These are phyloP conservation scores for Diaprepes abbreviatus DNA, from an alignment of 2,888 invertebrate species.

Conservation along the genomic window DNA sequence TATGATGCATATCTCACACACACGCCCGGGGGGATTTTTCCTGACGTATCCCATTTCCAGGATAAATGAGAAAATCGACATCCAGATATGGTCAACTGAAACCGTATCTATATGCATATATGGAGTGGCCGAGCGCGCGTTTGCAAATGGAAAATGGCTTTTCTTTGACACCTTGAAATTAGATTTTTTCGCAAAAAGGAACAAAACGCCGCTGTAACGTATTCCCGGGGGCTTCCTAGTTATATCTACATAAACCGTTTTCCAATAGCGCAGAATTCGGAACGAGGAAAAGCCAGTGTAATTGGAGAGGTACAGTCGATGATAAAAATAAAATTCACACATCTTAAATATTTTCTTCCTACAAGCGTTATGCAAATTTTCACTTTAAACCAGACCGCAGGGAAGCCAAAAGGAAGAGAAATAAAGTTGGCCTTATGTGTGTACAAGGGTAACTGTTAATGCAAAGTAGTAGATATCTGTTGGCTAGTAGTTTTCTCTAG, in stretches of 20 bases:
- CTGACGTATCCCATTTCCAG: constrained; percentile 50
- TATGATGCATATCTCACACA: constrained; percentile 47
- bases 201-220: constrained; percentile 36
- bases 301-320: neutral
- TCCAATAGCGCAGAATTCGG: constrained; percentile 11
- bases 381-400: too few species aligned
- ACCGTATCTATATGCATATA: constrained; percentile 61
- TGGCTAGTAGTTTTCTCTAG: too few species aligned
- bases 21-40: constrained; percentile 45
- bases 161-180: constrained; percentile 70
- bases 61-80: constrained; percentile 51
- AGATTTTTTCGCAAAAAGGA: constrained; percentile 67
- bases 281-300: neutral
- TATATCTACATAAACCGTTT: constrained; percentile 38
- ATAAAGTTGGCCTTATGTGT: too few species aligned
- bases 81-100: constrained; percentile 50
- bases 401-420: too few species aligned
- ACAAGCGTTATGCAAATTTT: too few species aligned
- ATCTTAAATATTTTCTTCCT: too few species aligned
- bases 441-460: too few species aligned
- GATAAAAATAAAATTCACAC: neutral
- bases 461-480: too few species aligned
- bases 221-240: constrained; percentile 18
- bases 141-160: constrained; percentile 69
- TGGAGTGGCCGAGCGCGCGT: constrained; percentile 59